Evolutionary conservation across 2,888 invertebrate genomes (phyloP), one percentile per base, ranked within the genome.

Genomic region (Rhamnusium bicolor): DNA sequence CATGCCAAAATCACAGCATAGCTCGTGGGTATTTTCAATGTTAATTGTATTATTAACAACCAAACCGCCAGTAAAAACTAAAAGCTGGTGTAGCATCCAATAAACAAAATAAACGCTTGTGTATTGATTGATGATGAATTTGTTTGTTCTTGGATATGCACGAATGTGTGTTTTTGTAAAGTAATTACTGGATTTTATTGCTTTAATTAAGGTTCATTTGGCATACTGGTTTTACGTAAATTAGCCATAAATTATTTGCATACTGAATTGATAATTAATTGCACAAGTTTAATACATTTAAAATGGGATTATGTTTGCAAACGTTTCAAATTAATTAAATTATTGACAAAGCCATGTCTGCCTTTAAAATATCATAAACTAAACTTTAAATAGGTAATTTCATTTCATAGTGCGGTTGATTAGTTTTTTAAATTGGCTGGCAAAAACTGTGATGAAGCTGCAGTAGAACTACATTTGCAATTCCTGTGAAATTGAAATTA

Each of bases 181-280:
- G 61, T 58, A 69, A 69, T 69, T 60, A 69, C 51, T 56, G 60
- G 56, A 58, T 61, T 69, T 69, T 58, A 69, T 69, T 51, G 58
- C 58, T 61, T 51, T 69, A 60, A 69, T 69, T 58, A 60, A 61
- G 69, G 60, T 69, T 69, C 69, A 69, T 69, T 69, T 69, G 49
- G 53, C 65, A 32, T 65, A 54, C 65, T 53, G 75, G 71, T 77
- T 78, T 76, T 74, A 70, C 68, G 69, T 77, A 79, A 80, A 79
- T 78, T 79, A 73, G 72, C 74, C 72, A 77, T 80, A 77, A 80
- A 79, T 78, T 79, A 80, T 79, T 79, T 79, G 77, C 78, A 75
- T 77, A 75, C 77, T 62, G 71, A 73, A 77, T 71, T 77, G 79
- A 77, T 79, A 78, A 78, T 79, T 80, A 79, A 79, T 80, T 79